These are phyloP conservation scores for Argentina silus DNA, from an alignment of 2,797 vertebrate species.

Conservation along the genomic window DNA sequence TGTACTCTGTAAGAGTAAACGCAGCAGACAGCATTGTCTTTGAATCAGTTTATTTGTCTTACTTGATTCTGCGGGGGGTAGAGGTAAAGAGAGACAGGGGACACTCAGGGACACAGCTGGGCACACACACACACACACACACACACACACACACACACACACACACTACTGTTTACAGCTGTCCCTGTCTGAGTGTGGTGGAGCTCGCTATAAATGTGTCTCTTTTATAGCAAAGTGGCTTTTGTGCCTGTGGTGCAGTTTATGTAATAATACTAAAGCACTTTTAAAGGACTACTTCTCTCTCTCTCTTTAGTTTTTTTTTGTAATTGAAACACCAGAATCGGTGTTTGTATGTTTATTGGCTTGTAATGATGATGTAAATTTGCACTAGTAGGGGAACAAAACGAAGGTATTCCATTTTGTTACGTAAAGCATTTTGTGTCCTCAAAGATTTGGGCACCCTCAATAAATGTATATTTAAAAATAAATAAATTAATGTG, in stretches of 20 bases:
- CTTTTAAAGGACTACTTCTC: too few species aligned
- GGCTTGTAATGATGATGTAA: not conserved
- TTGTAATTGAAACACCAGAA: not conserved
- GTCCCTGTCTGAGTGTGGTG: not conserved
- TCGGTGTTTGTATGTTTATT: not conserved
- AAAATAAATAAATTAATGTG: too few species aligned
- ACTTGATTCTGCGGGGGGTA: not conserved
- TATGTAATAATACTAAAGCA: too few species aligned
- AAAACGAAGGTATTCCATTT: not conserved
- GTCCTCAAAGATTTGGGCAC: not conserved
- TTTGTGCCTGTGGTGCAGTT: too few species aligned
- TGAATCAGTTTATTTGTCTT: not conserved
- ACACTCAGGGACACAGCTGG: not conserved
- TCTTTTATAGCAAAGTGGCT: too few species aligned
- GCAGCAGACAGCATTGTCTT: not conserved
- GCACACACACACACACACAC: too few species aligned
- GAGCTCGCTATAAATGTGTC: not conserved
- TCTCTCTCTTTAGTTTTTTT: not conserved
- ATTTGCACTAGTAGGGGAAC: not conserved
- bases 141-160: not conserved
- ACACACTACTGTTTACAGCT: not conserved
- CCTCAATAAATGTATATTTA: not conserved
- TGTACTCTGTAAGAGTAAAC: too few species aligned
- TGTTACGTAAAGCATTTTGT: too few species aligned
- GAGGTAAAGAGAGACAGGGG: not conserved